Percentiles rank a stretch among this genome's conserved stretches.
These are phyloP conservation scores for Dysidea cf. avara DNA, from an alignment of 37 sponge, comb jelly and placozoan species.

Conservation along the genomic window DNA sequence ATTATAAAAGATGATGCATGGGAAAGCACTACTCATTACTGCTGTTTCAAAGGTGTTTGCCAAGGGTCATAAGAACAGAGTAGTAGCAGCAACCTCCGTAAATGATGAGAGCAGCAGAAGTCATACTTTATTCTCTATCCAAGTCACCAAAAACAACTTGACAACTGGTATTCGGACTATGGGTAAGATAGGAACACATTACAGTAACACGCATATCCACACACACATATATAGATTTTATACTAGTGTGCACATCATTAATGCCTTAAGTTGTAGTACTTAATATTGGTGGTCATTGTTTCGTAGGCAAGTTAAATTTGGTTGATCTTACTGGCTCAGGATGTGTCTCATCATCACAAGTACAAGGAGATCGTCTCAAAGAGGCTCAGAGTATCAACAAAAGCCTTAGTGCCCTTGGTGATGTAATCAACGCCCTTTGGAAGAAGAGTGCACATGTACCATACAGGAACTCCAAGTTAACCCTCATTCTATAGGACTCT, in stretches of 20 bases:
- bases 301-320: constrained; percentile 56
- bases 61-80: constrained; percentile 40
- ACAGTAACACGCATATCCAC: not conserved
- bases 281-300: not conserved
- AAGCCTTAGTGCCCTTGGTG: constrained; percentile 70
- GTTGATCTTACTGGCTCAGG: constrained; percentile 74
- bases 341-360: constrained; percentile 56
- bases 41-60: constrained; percentile 33
- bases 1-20: not conserved
- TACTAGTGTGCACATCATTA: not conserved
- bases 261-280: too few species aligned
- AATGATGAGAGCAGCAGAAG: constrained; percentile 68
- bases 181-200: constrained; percentile 23
- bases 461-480: constrained; percentile 74
- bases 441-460: constrained; percentile 54
- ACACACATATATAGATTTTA: too few species aligned
- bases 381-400: constrained; percentile 82
- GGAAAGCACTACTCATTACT: not conserved
- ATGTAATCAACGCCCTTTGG: constrained; percentile 63
- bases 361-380: constrained; percentile 64
- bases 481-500: constrained; percentile 69
- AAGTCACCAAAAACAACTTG: constrained; percentile 40
- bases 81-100: constrained; percentile 63
- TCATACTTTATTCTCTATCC: constrained; percentile 63
- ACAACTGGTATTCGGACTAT: constrained; percentile 41